Evolutionary conservation across 2,797 vertebrate species (phyloP).

Genomic region (Oophaga sylvatica): DNA sequence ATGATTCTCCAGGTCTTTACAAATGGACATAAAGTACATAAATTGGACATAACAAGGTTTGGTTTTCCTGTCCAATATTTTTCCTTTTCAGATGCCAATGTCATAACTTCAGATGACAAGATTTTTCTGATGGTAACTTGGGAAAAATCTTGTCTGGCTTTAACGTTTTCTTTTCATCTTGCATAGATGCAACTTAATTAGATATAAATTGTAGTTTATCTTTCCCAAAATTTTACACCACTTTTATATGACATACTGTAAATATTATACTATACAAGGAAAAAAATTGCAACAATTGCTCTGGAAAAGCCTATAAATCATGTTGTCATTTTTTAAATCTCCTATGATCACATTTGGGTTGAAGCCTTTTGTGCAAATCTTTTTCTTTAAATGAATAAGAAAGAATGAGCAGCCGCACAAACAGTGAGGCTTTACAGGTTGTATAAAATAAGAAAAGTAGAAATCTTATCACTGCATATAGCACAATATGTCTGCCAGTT

Average conservation of each 20-base stretch:
- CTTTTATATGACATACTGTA: background rate
- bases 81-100: too few relatives aligned
- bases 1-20: too few relatives aligned
- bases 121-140: too few relatives aligned
- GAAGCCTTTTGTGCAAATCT: background rate
- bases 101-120: too few relatives aligned
- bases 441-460: constrained; percentile 18
- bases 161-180: background rate
- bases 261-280: background rate
- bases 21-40: too few relatives aligned
- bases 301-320: constrained; percentile 10
- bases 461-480: constrained; percentile 4
- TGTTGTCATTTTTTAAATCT: background rate
- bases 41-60: too few relatives aligned
- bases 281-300: background rate
- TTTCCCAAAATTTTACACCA: background rate
- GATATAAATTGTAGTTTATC: background rate
- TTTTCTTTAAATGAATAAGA: constrained; percentile 15
- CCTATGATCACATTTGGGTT: background rate
- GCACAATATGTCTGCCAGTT: background rate
- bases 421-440: background rate
- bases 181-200: too few relatives aligned
- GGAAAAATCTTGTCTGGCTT: too few relatives aligned
- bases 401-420: background rate
- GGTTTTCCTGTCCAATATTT: too few relatives aligned